phyloP scores from a whole-genome alignment of 1,140 invertebrate genomes.

The Bombus waltoni region DNA sequence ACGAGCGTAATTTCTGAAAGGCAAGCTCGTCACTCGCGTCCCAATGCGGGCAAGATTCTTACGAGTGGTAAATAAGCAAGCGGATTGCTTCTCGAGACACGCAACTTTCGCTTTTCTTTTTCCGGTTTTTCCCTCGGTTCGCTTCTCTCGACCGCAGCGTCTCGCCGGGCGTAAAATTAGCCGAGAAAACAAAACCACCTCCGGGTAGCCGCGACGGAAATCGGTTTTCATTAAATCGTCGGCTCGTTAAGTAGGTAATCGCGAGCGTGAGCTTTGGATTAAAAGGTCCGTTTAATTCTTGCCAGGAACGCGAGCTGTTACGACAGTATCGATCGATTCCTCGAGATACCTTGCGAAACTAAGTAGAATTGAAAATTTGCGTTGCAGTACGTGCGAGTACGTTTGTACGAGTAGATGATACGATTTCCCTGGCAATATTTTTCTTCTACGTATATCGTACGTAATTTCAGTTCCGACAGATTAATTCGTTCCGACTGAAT shows the following conservation, averaged over 20 bases:
- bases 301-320: neutral
- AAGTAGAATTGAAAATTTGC: neutral
- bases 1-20: neutral
- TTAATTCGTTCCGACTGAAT: neutral
- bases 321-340: neutral
- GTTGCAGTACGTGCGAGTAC: neutral
- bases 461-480: neutral
- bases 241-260: constrained; percentile 4
- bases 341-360: neutral
- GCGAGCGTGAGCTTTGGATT: neutral
- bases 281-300: constrained; percentile 10
- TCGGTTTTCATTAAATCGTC: constrained; percentile 36
- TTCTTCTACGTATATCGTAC: neutral
- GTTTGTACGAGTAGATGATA: neutral
- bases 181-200: neutral
- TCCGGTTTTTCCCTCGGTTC: neutral
- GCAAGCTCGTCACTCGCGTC: neutral
- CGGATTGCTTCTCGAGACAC: neutral
- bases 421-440: neutral
- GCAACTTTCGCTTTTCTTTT: neutral
- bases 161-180: constrained; percentile 15
- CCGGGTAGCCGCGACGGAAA: neutral
- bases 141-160: neutral
- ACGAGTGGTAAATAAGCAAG: constrained; percentile 7
- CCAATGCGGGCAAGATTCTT: neutral